These are phyloP conservation scores for Odontocerum albicorne DNA, from an alignment of 2,888 invertebrate genomes.

Conservation along the genomic window DNA sequence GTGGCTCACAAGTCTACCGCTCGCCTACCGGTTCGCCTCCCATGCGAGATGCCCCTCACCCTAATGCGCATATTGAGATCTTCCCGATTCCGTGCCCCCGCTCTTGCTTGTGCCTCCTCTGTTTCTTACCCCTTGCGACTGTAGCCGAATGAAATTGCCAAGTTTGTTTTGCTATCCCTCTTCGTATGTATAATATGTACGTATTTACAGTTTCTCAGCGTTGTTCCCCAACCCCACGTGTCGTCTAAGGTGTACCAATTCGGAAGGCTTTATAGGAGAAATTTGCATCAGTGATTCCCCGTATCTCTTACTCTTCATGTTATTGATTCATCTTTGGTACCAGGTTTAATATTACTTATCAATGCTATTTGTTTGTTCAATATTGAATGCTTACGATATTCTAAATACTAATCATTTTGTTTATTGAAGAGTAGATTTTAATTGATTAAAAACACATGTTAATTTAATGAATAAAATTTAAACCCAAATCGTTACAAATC, in stretches of 20 bases:
- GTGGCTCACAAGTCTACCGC: not conserved
- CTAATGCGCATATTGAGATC: conserved; percentile 34
- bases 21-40: not conserved
- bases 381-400: too few relatives aligned
- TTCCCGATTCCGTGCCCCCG: conserved; percentile 19
- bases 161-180: conserved; percentile 30
- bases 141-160: conserved; percentile 32
- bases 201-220: conserved; percentile 6
- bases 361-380: too few relatives aligned
- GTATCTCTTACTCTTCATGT: not conserved
- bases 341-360: too few relatives aligned
- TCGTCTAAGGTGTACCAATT: conserved; percentile 1
- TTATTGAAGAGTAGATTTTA: too few relatives aligned
- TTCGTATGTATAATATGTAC: conserved; percentile 7
- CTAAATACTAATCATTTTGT: too few relatives aligned
- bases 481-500: too few relatives aligned
- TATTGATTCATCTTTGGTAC: not conserved
- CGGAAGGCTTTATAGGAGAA: conserved; percentile 5
- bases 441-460: too few relatives aligned
- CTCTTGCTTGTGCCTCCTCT: too few relatives aligned
- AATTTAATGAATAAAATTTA: too few relatives aligned
- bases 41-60: conserved; percentile 9
- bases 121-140: conserved; percentile 4
- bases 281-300: conserved; percentile 11
- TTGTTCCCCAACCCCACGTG: conserved; percentile 11